Percentiles rank a stretch among this genome's conserved stretches.
These are phyloP conservation scores for Odontophorus gujanensis DNA, from an alignment of 2,113 vertebrate genomes.

Conservation along the genomic window DNA sequence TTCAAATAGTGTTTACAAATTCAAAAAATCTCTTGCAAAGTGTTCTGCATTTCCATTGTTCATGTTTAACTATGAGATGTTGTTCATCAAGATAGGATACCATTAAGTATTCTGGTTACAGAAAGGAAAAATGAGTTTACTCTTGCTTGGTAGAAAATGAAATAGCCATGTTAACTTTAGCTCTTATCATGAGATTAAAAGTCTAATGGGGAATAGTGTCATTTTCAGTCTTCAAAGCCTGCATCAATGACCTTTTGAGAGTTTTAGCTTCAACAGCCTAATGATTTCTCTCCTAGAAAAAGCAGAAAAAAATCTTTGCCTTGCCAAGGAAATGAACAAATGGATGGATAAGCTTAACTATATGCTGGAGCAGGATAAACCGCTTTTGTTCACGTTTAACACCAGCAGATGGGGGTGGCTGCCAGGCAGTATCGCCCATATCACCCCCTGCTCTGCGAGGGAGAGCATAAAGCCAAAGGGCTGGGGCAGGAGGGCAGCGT, in stretches of 20 bases:
- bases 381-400: background rate
- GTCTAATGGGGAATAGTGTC: conserved; percentile 56
- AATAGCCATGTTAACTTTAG: conserved; percentile 60
- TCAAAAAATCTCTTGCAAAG: background rate
- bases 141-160: conserved; percentile 52
- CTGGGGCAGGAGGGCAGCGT: accelerated
- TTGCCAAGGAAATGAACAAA: background rate
- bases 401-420: background rate
- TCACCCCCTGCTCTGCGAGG: background rate
- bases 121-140: conserved; percentile 49
- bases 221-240: conserved; percentile 59
- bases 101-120: conserved; percentile 35
- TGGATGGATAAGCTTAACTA: background rate
- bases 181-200: conserved; percentile 66
- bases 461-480: background rate
- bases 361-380: background rate
- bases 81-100: conserved; percentile 49
- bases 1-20: conserved; percentile 20
- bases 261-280: conserved; percentile 37
- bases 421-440: background rate
- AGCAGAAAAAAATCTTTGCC: background rate
- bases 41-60: conserved; percentile 45
- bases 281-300: conserved; percentile 21
- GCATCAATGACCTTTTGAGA: conserved; percentile 57
- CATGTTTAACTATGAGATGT: background rate